Percentiles rank a stretch among this genome's conserved stretches.
phyloP scores from a whole-genome alignment of 2,797 vertebrate species.

The Erpetoichthys calabaricus region DNA sequence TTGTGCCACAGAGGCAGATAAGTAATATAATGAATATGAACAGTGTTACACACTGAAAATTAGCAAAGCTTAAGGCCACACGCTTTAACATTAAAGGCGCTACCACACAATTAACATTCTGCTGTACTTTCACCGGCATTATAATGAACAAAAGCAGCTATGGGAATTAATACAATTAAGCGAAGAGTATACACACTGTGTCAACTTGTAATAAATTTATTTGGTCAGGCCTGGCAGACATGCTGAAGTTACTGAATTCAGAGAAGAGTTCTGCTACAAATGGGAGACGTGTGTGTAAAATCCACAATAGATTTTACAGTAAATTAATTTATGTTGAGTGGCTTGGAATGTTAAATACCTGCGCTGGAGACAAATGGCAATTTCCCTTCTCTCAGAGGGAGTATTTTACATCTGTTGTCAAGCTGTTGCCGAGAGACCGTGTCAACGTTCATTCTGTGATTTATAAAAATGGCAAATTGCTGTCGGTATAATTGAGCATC shows the following conservation, averaged over 20 bases:
- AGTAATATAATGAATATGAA: too few species aligned
- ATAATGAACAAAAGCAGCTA: conserved; percentile 9
- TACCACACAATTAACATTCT: conserved; percentile 18
- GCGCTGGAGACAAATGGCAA: conserved; percentile 35
- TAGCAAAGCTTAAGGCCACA: conserved; percentile 21
- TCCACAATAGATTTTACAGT: conserved; percentile 29
- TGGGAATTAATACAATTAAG: conserved; percentile 11
- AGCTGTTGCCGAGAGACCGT: conserved; percentile 47
- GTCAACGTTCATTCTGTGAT: conserved; percentile 40
- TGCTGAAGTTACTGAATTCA: conserved; percentile 12
- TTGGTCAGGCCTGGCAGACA: conserved; percentile 4
- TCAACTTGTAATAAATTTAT: conserved; percentile 10
- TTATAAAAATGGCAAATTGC: conserved; percentile 37
- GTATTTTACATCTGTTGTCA: conserved; percentile 48
- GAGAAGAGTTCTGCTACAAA: conserved; percentile 25
- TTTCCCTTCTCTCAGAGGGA: conserved; percentile 33
- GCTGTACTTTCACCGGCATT: conserved; percentile 18
- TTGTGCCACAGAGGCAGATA: too few species aligned
- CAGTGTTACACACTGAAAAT: conserved; percentile 3
- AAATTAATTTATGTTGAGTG: conserved; percentile 49
- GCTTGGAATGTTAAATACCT: conserved; percentile 45
- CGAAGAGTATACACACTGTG: conserved; percentile 1
- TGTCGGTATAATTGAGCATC: conserved; percentile 23
- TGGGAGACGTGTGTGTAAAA: conserved; percentile 37
- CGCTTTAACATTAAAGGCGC: conserved; percentile 18